Base-by-base conservation (phyloP, 2,113 vertebrate species). In the Cololabis saira region DNA sequence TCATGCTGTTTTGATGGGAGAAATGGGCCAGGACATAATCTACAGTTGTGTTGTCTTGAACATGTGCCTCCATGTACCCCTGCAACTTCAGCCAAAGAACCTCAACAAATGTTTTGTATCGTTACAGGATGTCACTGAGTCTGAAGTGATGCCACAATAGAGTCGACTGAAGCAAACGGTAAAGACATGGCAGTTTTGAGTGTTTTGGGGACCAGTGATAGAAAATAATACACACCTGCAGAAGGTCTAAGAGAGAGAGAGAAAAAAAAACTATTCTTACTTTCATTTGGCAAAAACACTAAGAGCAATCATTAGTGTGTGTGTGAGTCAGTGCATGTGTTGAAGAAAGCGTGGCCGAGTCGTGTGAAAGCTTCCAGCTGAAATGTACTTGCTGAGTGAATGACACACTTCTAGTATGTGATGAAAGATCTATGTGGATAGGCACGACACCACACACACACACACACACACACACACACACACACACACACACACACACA, bases 391-490 rank as follows among this genome's bases (percentile, higher is more conserved):
- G 67, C 14, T 69, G 84, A 91, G 71, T 81, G 83, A 85, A 60
- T 71, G 81, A 83, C 80, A 72, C 47, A 49, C 30, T 54, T 64
- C 54, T 53, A 75, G 82, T 71, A 71, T 72, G 63, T 70, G 87
- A 74, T 78, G 84, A 85, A 81, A 82, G 75, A 78, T 81, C 21
- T 49, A 69, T 76, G 61, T 12, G 69, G 56, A 79, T 51, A 67
- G 27, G 74, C 83, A 58, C 52, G n/a, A 49, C 59, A 42, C 16
- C 0, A 51, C 57, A 41, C 17, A 49, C 68, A 77, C 76, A 64
- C 21, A 60, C 43, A 70, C 57, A 55, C 27, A 27, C 52, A 47
- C 1, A 11, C 53, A 65, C 11, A 76, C 49, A 71, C 45, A 60
- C 66, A 15, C n/a, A 41, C 11, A 6, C 3, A 21, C 22, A 54